Evolutionary conservation across 2,888 invertebrate species (phyloP), one percentile per base, ranked within the genome.

Genomic region (Drosophila mimica): DNA sequence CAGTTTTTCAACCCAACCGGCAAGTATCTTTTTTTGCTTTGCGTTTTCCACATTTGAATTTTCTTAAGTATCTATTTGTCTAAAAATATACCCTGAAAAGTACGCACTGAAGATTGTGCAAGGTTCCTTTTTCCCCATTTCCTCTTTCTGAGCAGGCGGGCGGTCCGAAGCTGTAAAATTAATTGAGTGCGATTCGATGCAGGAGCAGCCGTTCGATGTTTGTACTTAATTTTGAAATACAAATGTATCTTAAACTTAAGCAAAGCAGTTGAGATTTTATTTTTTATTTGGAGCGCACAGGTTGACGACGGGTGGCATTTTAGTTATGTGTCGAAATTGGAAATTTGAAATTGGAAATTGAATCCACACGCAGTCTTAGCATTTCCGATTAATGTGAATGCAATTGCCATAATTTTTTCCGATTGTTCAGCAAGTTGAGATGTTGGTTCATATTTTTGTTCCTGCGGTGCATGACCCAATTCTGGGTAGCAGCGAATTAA

Each of bases 121-220:
- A 67, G 67, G 63, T 67, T 80, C 30, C 0, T 43, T 74, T 28
- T 30, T 28, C 30, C 17, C 54, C 0, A 38, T 31, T 11, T 38
- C 59, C 48, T 59, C 17, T 17, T 25, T 49, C 49, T 8, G 30
- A 28, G 8, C 61, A 36, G 56, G 65, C 71, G 57, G 68, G 81
- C 53, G 58, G 64, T 66, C 56, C 49, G 60, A 36, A 20, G 65
- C 56, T 51, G 51, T 81, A 73, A 83, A 88, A 78, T 85, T 81
- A 87, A 87, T 87, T 81, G 70, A 88, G 90, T 87, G 90, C 75
- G 70, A 83, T 73, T 64, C 68, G 66, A 82, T 73, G 74, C 57
- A 49, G 57, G 59, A 67, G 28, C 46, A 46, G 28, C 46, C 20
- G 46, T 25, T 25, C 15, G 73, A 83, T 71, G 71, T 75, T 83